These are phyloP conservation scores for Gallinago paraguaiae DNA, from an alignment of 2,113 vertebrate genomes.

Conservation along the genomic window DNA sequence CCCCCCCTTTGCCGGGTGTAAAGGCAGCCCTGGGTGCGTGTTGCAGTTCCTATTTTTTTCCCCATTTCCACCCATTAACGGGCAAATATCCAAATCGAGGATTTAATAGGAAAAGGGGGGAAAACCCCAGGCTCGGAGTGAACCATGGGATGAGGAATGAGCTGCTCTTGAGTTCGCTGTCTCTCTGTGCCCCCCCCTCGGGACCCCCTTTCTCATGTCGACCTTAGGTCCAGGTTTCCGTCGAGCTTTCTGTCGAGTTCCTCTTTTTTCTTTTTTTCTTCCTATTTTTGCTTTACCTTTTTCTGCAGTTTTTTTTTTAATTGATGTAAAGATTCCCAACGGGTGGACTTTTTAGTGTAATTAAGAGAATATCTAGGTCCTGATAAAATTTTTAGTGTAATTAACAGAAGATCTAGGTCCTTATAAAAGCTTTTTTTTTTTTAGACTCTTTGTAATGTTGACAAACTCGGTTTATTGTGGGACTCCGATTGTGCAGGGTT, in stretches of 20 bases:
- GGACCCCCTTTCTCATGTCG: not conserved
- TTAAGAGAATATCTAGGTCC: constrained; percentile 58
- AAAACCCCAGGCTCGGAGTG: not conserved
- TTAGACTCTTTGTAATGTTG: constrained; percentile 59
- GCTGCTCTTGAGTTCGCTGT: constrained; percentile 24
- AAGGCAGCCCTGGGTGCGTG: not conserved
- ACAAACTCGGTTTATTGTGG: constrained; percentile 63
- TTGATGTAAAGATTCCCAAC: constrained; percentile 58
- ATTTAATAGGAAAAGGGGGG: not conserved
- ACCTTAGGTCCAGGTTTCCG: constrained; percentile 33
- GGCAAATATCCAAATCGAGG: not conserved
- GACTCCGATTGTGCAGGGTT: constrained; percentile 65
- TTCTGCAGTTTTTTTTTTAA: constrained; percentile 30
- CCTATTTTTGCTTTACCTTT: constrained; percentile 47
- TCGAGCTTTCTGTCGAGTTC: not conserved
- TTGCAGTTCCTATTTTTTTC: not conserved
- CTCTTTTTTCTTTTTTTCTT: constrained; percentile 9
- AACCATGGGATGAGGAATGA: not conserved
- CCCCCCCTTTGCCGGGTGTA: not conserved
- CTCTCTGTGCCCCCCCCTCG: constrained; percentile 34
- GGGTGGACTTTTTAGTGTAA: constrained; percentile 58
- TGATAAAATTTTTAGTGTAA: not conserved
- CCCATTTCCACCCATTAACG: not conserved
- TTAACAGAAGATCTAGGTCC: constrained; percentile 51
- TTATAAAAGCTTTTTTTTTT: constrained; percentile 2